Base-by-base conservation (phyloP, 2,113 vertebrate genomes). In the Nymphicus hollandicus region DNA sequence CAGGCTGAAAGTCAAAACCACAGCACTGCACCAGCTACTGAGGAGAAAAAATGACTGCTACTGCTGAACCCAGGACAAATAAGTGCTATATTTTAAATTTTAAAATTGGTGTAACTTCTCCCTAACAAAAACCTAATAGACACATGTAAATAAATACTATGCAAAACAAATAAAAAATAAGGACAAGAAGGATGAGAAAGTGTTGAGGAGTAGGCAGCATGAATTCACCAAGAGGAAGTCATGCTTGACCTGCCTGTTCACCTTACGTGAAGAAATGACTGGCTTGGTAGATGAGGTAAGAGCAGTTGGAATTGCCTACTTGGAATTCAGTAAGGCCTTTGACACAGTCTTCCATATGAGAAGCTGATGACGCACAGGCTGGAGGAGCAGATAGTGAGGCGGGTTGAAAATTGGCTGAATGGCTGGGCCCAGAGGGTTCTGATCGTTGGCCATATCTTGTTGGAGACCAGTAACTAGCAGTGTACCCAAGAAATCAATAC, bases 371-470 rank as follows among this genome's bases (percentile, higher is more conserved):
- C 23, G 6, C 29, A 46, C 27, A 37, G 18, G 5, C 6, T 64
- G 47, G 27, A 50, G 13, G 18, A 69, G 33, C 33, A 70, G 56
- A 71, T 4, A 44, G 4, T 55, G 10, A 69, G 6, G 11, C 24
- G 9, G 3, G 2, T 15, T 65, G 18, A 86, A 79, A 89, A 66
- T 10, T 37, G 17, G 6, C 28, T 44, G 13, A 70, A 17, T 17
- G 12, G 9, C 8, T 17, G 3, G 11, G 16, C 10, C 33, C 22
- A 82, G 29, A 52, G 23, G 6, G 22, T 55, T 25, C 3, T 28
- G 27, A 39, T 28, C 8, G 68, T 2, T 6, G 13, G 9, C 2
- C 9, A 16, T 19, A n/a, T 13, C 5, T 46, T 18, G 7, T 3
- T 65, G 46, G 39, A 71, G 55, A 28, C 27, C 33, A 55, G 25